phyloP scores from a whole-genome alignment of 2,113 vertebrate genomes.

The Indicator indicator region DNA sequence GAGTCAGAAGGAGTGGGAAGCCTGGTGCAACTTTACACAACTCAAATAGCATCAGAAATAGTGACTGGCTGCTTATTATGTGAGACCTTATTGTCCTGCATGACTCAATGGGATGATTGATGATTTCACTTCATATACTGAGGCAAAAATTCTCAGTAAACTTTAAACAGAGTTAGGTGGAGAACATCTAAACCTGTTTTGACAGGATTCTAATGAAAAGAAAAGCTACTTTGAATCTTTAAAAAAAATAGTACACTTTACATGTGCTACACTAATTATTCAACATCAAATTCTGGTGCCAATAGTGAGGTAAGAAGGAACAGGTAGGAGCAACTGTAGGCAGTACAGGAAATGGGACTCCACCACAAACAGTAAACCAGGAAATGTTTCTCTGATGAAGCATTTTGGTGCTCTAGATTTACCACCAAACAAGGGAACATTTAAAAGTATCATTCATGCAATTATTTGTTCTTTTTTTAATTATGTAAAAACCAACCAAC shows the following conservation, averaged over 20 bases:
- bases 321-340: background rate
- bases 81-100: background rate
- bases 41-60: background rate
- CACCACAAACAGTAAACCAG: fast-evolving
- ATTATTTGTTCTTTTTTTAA: background rate
- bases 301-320: background rate
- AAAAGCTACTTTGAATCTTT: background rate
- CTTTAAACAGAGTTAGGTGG: background rate
- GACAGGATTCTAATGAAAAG: constrained; percentile 16
- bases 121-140: background rate
- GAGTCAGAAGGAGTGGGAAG: background rate
- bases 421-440: background rate
- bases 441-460: background rate
- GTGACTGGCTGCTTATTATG: background rate
- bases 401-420: background rate
- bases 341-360: background rate
- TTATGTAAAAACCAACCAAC: background rate
- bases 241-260: background rate
- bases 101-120: background rate
- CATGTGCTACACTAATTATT: background rate
- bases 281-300: background rate
- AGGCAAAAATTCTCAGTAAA: background rate
- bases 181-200: background rate
- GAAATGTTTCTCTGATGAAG: background rate
- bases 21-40: background rate